Percentiles rank a stretch among this genome's conserved stretches.
phyloP scores from a whole-genome alignment of 2,113 vertebrate genomes.

The Progne subis region DNA sequence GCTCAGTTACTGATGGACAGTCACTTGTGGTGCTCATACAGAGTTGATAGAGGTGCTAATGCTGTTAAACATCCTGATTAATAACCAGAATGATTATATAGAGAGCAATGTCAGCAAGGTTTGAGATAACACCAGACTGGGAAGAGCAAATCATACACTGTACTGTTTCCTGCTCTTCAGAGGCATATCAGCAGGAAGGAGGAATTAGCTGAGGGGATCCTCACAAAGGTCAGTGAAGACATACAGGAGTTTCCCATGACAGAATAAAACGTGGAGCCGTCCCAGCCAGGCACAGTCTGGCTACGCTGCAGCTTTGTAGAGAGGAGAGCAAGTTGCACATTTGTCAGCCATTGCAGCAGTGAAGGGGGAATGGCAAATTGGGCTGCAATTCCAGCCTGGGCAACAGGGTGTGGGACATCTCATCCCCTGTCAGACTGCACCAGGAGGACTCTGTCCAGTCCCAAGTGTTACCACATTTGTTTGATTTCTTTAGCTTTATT shows the following conservation, averaged over 20 bases:
- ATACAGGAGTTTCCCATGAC: neutral
- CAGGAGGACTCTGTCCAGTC: neutral
- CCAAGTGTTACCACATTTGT: neutral
- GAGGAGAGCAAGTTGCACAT: neutral
- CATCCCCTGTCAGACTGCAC: neutral
- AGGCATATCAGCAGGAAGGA: neutral
- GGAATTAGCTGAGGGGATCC: neutral
- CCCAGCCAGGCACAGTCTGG: neutral
- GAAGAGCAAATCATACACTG: neutral
- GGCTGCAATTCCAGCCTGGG: neutral
- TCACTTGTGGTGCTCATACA: neutral
- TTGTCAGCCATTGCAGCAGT: too few species aligned
- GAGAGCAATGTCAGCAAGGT: neutral
- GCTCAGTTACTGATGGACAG: neutral
- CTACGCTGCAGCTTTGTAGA: neutral
- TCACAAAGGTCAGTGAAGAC: fast-evolving
- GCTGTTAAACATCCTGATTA: neutral
- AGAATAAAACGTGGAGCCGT: neutral
- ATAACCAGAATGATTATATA: neutral
- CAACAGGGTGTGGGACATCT: neutral
- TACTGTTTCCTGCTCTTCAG: neutral
- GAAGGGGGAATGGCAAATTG: neutral
- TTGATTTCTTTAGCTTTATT: neutral
- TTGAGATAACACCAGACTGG: neutral
- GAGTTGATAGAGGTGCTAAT: neutral